Evolutionary conservation across 2,888 invertebrate genomes (phyloP), one percentile per base, ranked within the genome.

Genomic region (Pseudococcus jackbeardsleyi): DNA sequence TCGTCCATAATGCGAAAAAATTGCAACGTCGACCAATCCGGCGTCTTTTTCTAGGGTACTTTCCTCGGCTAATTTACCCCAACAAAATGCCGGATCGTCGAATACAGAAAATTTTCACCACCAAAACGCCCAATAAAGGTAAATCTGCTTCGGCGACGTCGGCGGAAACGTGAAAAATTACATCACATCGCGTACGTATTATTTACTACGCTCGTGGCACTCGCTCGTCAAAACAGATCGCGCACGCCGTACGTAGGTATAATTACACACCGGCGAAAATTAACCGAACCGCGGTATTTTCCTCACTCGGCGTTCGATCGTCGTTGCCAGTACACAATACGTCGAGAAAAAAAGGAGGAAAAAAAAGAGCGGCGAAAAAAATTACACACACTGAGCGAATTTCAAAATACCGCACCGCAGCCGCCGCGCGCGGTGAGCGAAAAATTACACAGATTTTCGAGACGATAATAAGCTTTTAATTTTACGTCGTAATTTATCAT

Each of bases 401-500:
- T 64, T 64, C 64, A 64, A 59, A 59, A 59, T n/a, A 64, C 22
- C 19, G 39, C 77, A 26, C 22, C 77, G 77, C 77, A 50, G 50
- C 17, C 17, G 50, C 50, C 15, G 50, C 50, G 50, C 46, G 46
- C 12, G 46, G 46, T 46, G 46, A 46, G 50, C 50, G 50, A 50
- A 50, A 50, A 64, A 64, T 64, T 64, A 64, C 33, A 26, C 77
- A 77, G 33, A 77, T 77, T 33, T 77, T 26, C 17, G 77, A 12
- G 39, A 26, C 77, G 77, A 77, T 77, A 77, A 50, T 50, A 50
- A 50, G 50, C 50, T 50, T 50, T 50, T 77, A 33, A 77, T 77
- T 77, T 77, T 39, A 77, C 77, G 77, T 39, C 77, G 77, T 77
- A 77, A 77, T 77, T 77, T 77, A 77, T 77, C 77, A 77, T 33